A percentile compares a stretch with the other conserved stretches of the same genome.
phyloP scores from a whole-genome alignment of 2,888 invertebrate genomes.

The Axea sp. region DNA sequence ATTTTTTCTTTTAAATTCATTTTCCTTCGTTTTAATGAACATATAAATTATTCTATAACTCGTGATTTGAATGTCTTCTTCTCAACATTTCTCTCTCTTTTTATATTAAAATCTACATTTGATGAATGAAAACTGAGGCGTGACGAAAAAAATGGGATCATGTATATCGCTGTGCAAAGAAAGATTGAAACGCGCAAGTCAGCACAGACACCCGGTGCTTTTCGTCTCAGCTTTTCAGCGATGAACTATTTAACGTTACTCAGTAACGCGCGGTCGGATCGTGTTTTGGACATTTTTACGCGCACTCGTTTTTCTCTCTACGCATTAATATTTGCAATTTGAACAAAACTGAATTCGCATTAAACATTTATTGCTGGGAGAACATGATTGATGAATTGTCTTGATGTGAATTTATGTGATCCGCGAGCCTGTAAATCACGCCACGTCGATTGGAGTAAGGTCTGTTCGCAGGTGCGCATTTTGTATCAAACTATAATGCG shows the following conservation, averaged over 20 bases:
- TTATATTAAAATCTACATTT: neutral
- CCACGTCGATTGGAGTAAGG: slow-evolving; percentile 10
- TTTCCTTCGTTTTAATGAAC: too few species aligned
- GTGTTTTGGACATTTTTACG: too few species aligned
- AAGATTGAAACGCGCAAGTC: slow-evolving; percentile 42
- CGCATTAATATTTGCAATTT: too few species aligned
- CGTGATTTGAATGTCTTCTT: too few species aligned
- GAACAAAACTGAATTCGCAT: too few species aligned
- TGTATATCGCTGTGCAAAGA: slow-evolving; percentile 5
- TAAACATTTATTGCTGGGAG: too few species aligned
- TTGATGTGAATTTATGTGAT: slow-evolving; percentile 17
- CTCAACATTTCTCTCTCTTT: too few species aligned
- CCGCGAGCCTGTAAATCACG: slow-evolving; percentile 19
- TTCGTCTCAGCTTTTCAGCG: slow-evolving; percentile 30
- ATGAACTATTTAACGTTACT: slow-evolving; percentile 39
- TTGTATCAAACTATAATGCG: slow-evolving; percentile 13
- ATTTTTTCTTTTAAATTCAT: too few species aligned
- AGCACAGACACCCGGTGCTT: slow-evolving; percentile 20
- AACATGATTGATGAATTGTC: too few species aligned
- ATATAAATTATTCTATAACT: too few species aligned
- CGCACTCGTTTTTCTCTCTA: too few species aligned
- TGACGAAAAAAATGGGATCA: slow-evolving; percentile 15
- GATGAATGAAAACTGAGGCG: slow-evolving; percentile 1
- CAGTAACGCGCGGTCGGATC: too few species aligned
- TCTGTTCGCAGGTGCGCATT: slow-evolving; percentile 13